Base-by-base conservation (phyloP, 1,140 invertebrate species). In the Heliconius hewitsoni region DNA sequence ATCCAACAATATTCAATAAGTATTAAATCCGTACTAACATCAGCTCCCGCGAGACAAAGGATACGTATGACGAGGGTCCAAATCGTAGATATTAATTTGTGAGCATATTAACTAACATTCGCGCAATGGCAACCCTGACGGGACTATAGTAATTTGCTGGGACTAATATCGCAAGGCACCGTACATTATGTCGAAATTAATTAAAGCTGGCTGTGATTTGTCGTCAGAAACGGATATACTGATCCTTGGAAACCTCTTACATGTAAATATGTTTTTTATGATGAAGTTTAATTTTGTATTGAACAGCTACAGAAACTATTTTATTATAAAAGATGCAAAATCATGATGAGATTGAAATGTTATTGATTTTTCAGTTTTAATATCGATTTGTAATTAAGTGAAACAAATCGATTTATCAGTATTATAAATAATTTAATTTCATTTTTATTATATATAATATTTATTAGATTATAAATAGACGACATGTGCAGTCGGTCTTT, bases 21-120 rank as follows among this genome's bases (percentile, higher is more conserved):
- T 60, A 66, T 23, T 66, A 66, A 66, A 66, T 66, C 60, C 60
- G 16, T 30, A 66, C 60, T 30, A 71, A 50, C 77, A 78, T 66
- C 71, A 42, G 73, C 60, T 78, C 77, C 77, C 77, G 57, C 23
- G 34, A 55, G 78, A 78, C 79, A 70, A 75, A 66, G 81, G 80
- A 71, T 78, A 77, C 81, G 73, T 83, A 78, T 79, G 92, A 93
- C 91, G 91, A 90, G 92, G 92, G 92, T 93, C 87, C 86, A 87
- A 92, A 93, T 92, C 91, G 88, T 81, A 84, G 87, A 92, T 92
- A 92, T 92, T 92, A 92, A 93, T 93, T 92, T 91, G 91, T 90
- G 88, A 89, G 87, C 89, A 91, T 92, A 92, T 93, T 91, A 91
- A 91, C 88, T 87, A 87, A 81, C 13, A 66, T 66, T 66, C 86